Conservation (phyloP, 2,113 vertebrate species). For the Bambusicola thoracicus region DNA sequence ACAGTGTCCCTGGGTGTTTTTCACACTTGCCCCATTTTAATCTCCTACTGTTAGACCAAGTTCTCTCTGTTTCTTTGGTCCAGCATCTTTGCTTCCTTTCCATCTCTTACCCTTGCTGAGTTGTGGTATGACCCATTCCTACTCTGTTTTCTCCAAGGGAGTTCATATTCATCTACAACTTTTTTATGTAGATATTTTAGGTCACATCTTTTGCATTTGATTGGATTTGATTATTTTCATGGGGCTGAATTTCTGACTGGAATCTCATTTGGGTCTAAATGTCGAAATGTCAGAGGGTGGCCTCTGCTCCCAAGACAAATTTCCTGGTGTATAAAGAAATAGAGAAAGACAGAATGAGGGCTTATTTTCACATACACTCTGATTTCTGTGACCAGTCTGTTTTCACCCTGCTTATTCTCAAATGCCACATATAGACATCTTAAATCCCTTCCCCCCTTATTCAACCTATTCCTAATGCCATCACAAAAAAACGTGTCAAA, state of each 20-base stretch:
- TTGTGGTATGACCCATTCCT: background rate
- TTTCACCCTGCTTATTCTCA: conserved; percentile 13
- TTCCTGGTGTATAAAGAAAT: conserved; percentile 15
- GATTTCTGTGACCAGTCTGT: background rate
- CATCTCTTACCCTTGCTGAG: background rate
- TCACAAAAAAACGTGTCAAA: background rate
- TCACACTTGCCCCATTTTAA: background rate
- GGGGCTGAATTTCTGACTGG: background rate
- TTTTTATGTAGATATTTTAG: conserved; percentile 36
- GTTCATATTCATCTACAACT: background rate
- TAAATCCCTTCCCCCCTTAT: background rate
- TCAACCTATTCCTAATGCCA: background rate
- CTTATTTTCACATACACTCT: background rate
- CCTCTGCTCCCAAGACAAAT: background rate
- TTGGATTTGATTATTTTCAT: conserved; percentile 22
- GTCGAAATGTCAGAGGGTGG: conserved; percentile 24
- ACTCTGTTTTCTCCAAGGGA: background rate
- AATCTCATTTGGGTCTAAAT: conserved; percentile 4
- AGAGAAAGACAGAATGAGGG: conserved; percentile 24
- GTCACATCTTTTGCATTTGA: conserved; percentile 18
- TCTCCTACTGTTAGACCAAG: background rate
- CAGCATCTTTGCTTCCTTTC: background rate
- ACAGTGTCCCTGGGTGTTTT: background rate
- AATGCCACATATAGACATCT: background rate
- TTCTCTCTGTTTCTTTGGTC: background rate